A percentile compares a stretch with the other conserved stretches of the same genome.
Evolutionary conservation across 1,140 invertebrate species (phyloP).

Genomic region (Drosophila guanche): DNA sequence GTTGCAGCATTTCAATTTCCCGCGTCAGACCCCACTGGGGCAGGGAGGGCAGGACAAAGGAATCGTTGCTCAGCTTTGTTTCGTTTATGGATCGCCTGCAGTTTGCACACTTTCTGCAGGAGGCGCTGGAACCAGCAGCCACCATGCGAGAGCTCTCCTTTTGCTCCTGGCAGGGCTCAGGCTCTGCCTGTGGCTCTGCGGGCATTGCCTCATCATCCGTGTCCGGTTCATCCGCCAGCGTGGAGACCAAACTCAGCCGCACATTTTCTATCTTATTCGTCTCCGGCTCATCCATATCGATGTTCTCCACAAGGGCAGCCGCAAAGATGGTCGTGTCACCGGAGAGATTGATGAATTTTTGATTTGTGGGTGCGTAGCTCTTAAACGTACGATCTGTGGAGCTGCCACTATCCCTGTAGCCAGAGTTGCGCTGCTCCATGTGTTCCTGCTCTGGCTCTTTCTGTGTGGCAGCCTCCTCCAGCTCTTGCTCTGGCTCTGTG

Average conservation of each 20-base stretch:
- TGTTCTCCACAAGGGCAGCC: background rate
- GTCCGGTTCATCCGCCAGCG: conserved; percentile 48
- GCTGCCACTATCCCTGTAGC: conserved; percentile 17
- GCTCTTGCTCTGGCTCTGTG: conserved; percentile 9
- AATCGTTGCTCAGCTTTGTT: conserved; percentile 16
- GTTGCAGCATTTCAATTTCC: conserved; percentile 17
- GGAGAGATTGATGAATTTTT: conserved; percentile 50
- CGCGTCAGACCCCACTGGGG: conserved; percentile 14
- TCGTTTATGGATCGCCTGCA: conserved; percentile 44
- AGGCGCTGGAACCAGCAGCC: conserved; percentile 22
- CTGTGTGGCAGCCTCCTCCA: background rate
- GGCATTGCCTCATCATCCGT: background rate
- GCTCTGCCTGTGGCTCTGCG: background rate
- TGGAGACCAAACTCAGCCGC: conserved; percentile 62
- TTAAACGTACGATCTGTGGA: conserved; percentile 45
- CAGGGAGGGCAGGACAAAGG: conserved; percentile 35
- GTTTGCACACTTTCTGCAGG: conserved; percentile 46
- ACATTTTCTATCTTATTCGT: conserved; percentile 49
- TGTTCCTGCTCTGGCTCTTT: background rate
- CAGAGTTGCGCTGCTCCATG: conserved; percentile 10
- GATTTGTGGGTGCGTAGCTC: conserved; percentile 32
- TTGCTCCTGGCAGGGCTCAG: conserved; percentile 36
- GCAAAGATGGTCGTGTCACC: conserved; percentile 53
- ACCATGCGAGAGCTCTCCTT: background rate
- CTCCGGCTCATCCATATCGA: conserved; percentile 15